These are phyloP conservation scores for Nothoprocta perdicaria DNA, from an alignment of 2,113 vertebrate genomes.

Conservation along the genomic window DNA sequence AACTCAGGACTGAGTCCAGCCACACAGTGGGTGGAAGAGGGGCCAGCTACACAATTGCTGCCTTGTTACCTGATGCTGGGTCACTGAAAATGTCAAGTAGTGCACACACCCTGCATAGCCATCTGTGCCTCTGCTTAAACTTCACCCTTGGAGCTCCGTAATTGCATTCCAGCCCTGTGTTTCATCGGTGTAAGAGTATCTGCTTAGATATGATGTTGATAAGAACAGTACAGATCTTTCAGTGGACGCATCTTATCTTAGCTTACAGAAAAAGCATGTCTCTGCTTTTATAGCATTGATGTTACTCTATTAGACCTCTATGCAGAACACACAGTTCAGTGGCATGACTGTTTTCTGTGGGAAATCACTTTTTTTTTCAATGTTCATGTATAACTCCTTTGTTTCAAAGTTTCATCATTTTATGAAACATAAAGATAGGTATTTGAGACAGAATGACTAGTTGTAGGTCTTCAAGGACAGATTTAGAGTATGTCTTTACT, in stretches of 20 bases:
- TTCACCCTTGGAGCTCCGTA: not conserved
- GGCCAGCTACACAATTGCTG: not conserved
- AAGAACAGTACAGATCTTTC: not conserved
- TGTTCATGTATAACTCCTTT: not conserved
- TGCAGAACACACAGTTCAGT: not conserved
- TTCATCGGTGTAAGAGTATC: not conserved
- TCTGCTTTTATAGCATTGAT: not conserved
- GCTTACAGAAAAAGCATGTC: not conserved
- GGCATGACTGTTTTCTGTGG: not conserved
- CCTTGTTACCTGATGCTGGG: fast-evolving
- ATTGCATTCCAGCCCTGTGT: not conserved
- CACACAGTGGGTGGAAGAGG: fast-evolving
- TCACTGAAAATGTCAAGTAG: fast-evolving
- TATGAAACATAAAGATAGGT: not conserved
- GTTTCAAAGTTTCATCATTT: slow-evolving; percentile 17
- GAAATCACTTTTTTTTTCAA: not conserved
- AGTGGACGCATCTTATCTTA: not conserved
- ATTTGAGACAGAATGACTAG: not conserved
- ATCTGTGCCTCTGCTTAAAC: fast-evolving
- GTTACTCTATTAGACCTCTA: not conserved
- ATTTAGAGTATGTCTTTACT: slow-evolving; percentile 7
- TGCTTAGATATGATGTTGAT: not conserved
- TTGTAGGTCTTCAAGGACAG: not conserved
- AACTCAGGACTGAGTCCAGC: not conserved
- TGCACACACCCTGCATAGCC: not conserved